These are phyloP conservation scores for Siniperca knerii DNA, from an alignment of 2,113 vertebrate genomes.

Conservation along the genomic window DNA sequence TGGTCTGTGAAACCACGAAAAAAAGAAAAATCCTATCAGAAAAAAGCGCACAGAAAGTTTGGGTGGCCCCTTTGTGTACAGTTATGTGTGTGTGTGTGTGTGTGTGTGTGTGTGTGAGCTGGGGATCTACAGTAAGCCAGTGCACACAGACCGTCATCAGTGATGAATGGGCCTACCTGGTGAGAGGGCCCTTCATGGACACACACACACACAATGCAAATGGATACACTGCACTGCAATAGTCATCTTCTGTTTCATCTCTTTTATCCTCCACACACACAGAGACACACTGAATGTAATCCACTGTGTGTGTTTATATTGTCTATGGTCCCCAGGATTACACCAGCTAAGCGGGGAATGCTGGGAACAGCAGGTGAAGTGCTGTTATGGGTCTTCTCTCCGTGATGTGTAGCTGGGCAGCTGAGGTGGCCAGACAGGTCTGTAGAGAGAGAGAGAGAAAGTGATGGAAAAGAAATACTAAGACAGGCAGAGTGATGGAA, in stretches of 20 bases:
- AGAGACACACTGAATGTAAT: constrained; percentile 33
- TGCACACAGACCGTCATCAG: constrained; percentile 56
- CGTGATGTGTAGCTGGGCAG: constrained; percentile 33
- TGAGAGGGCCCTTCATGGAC: constrained; percentile 47
- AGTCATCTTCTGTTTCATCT: constrained; percentile 58
- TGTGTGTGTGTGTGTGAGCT: constrained; percentile 24
- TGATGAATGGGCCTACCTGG: constrained; percentile 66
- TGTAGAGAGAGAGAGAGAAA: neutral
- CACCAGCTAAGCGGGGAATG: constrained; percentile 55
- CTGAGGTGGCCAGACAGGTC: constrained; percentile 1
- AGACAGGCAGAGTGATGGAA: neutral
- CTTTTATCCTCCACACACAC: constrained; percentile 41
- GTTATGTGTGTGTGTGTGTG: constrained; percentile 28
- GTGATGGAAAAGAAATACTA: neutral
- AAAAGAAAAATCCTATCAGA: constrained; percentile 41
- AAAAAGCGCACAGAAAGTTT: constrained; percentile 50
- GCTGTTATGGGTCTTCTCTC: constrained; percentile 40
- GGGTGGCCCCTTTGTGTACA: constrained; percentile 57
- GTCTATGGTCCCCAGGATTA: constrained; percentile 52
- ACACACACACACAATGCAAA: constrained; percentile 46
- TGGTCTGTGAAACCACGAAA: constrained; percentile 58
- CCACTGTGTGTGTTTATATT: constrained; percentile 61
- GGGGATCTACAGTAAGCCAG: constrained; percentile 54
- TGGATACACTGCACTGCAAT: constrained; percentile 61
- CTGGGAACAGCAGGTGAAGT: constrained; percentile 70